Evolutionary conservation across 2,888 invertebrate species (phyloP).

Genomic region (Marronus borbonicus): DNA sequence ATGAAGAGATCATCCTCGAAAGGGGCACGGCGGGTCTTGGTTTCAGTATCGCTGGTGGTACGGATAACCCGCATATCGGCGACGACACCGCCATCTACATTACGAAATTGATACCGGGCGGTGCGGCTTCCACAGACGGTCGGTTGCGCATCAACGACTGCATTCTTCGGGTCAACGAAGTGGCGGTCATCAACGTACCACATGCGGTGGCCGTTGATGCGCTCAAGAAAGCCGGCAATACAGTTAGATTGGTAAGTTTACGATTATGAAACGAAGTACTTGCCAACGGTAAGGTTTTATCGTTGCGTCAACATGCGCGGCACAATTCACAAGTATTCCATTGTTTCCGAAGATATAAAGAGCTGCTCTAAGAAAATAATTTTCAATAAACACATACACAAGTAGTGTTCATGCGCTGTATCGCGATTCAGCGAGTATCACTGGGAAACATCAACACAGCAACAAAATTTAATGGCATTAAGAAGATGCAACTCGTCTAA

Average conservation of each 20-base stretch:
- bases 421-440: too few species aligned
- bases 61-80: conserved; percentile 96
- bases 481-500: too few species aligned
- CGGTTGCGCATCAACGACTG: conserved; percentile 95
- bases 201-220: conserved; percentile 98
- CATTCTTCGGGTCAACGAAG: conserved; percentile 95
- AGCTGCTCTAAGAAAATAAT: too few species aligned
- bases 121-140: conserved; percentile 95
- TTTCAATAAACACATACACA: too few species aligned
- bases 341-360: too few species aligned
- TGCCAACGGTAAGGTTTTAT: conserved; percentile 18
- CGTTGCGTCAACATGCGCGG: not conserved
- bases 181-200: conserved; percentile 92
- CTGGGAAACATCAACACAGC: too few species aligned
- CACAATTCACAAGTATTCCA: too few species aligned
- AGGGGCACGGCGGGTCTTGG: conserved; percentile 94
- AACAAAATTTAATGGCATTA: too few species aligned
- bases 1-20: conserved; percentile 92
- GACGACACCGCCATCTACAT: conserved; percentile 98
- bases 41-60: conserved; percentile 98
- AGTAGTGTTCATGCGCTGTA: too few species aligned
- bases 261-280: conserved; percentile 32
- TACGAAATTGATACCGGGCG: conserved; percentile 96
- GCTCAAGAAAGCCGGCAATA: conserved; percentile 95
- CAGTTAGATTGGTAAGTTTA: conserved; percentile 88